Conservation (phyloP, 2,888 invertebrate genomes). For the Agelastica alni region DNA sequence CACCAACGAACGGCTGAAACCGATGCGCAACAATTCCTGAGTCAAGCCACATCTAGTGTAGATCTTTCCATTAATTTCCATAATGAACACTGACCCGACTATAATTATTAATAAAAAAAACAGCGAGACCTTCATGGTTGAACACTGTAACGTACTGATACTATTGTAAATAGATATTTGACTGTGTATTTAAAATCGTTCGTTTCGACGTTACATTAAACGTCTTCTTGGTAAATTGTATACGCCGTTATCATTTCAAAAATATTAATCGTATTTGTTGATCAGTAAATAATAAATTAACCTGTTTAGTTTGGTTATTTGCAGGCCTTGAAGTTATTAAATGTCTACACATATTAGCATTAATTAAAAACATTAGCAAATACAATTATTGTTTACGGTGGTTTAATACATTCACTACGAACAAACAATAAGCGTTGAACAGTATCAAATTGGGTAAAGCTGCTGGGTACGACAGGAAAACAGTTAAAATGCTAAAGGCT, state of each 20-base stretch:
- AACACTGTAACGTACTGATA: background rate
- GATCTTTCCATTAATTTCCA: slow-evolving; percentile 52
- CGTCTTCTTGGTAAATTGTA: background rate
- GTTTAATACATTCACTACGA: no score
- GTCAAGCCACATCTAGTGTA: slow-evolving; percentile 71
- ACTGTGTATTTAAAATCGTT: background rate
- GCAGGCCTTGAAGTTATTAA: slow-evolving; percentile 21
- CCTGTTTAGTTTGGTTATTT: slow-evolving; percentile 16
- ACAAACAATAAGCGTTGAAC: no score
- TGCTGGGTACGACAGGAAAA: no score
- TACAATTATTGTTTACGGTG: no score
- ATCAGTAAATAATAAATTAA: slow-evolving; percentile 14
- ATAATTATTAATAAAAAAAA: slow-evolving; percentile 6
- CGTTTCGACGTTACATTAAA: background rate
- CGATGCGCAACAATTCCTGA: slow-evolving; percentile 65
- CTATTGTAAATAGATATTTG: background rate
- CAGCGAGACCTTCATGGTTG: slow-evolving; percentile 10
- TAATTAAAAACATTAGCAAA: no score
- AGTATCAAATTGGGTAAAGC: no score
- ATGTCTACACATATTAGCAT: no score
- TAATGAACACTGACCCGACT: background rate
- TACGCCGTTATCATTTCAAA: background rate
- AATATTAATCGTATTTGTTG: slow-evolving; percentile 6
- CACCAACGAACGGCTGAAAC: slow-evolving; percentile 67
- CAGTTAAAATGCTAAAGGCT: no score